Evolutionary conservation across 2,888 invertebrate species (phyloP), one percentile per base, ranked within the genome.

Genomic region (Timandra comae): DNA sequence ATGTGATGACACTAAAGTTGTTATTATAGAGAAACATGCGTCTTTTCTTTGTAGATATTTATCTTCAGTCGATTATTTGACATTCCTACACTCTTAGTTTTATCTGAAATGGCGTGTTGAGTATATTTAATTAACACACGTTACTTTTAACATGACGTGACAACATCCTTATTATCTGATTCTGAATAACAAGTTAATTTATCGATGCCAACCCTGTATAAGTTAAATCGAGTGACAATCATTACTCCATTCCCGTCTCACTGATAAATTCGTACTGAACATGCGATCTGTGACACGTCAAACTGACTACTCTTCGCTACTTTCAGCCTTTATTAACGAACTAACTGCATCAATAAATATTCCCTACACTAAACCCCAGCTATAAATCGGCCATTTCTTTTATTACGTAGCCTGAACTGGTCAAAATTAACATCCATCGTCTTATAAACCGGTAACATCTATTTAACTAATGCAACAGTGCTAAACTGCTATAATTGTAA

Each of bases 211-310:
- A 31, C 49, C 49, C 43, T 46, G n/a, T 26, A 36, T 9, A 24
- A 24, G 11, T 35, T 39, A 36, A 30, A 31, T 25, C 31, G 35
- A 35, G 31, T 63, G 69, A 60, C 70, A 63, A 64, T 73, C 78
- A 79, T 80, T 80, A 78, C 79, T 76, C 76, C 31, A 28, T 36
- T 67, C 61, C 53, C 43, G 48, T 31, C 50, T 70, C 73, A 78
- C 80, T 84, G 81, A 84, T 84, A 82, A 80, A 84, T 79, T 75
- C 73, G 56, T 63, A 52, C 63, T 56, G 61, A 75, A 79, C 85
- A 85, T 84, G 85, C 85, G 71, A 85, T 78, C 80, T 60, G 71
- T 66, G 81, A 82, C 82, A 78, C 74, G 76, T 81, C 78, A 78
- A 66, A 68, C 64, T 47, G 52, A 48, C 50, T 53, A 51, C 46